Percentiles rank a stretch among this genome's conserved stretches.
phyloP scores from a whole-genome alignment of 37 sponge, comb jelly and placozoan genomes.

The Agelas oroides region DNA sequence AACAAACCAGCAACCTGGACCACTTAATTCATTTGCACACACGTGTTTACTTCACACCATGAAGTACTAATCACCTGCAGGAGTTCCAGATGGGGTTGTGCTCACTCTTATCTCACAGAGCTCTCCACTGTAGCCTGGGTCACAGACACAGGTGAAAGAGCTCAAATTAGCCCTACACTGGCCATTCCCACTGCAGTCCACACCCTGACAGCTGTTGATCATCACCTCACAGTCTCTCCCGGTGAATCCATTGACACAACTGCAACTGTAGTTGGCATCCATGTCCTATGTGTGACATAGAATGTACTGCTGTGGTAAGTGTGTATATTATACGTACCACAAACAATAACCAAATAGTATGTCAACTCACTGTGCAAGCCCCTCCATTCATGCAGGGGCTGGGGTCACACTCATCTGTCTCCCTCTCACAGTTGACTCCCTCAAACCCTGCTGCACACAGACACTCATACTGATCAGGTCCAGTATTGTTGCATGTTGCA shows the following conservation, averaged over 20 bases:
- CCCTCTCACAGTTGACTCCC: conserved; percentile 17
- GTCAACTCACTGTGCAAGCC: conserved; percentile 29
- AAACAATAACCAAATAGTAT: too few species aligned
- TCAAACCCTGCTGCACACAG: conserved; percentile 41
- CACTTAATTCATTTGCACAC: too few species aligned
- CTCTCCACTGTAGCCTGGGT: conserved; percentile 10
- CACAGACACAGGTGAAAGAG: conserved; percentile 21
- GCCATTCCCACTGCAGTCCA: conserved; percentile 11
- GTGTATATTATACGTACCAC: too few species aligned
- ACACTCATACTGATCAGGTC: conserved; percentile 40
- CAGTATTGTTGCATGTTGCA: conserved; percentile 36
- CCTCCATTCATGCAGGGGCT: conserved; percentile 50
- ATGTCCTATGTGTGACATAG: background rate
- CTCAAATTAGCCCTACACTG: background rate
- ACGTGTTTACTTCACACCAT: too few species aligned
- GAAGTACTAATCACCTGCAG: too few species aligned
- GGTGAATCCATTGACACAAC: conserved; percentile 58
- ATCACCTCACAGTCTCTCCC: conserved; percentile 49
- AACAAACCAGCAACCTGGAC: too few species aligned
- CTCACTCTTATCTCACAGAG: conserved; percentile 7
- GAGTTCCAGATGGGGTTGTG: too few species aligned
- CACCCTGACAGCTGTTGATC: conserved; percentile 50
- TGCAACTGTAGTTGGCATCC: conserved; percentile 18
- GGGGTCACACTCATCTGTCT: conserved; percentile 32
- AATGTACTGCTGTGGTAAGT: too few species aligned